phyloP scores from a whole-genome alignment of 2,113 vertebrate genomes.

The Mormyrus iriodes region DNA sequence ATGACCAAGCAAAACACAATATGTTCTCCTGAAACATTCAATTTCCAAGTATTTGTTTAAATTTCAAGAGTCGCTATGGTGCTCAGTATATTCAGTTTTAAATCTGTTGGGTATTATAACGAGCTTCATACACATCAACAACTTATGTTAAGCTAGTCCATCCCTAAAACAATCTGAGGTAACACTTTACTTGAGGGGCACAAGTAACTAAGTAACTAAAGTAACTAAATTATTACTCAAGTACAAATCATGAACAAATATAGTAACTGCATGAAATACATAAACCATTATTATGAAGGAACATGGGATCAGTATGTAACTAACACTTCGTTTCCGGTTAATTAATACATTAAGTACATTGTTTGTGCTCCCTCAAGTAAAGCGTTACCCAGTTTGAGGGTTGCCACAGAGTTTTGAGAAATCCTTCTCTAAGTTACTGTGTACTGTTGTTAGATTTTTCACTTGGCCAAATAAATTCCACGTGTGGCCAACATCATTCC shows the following conservation, averaged over 20 bases:
- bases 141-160: background rate
- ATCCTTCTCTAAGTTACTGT: background rate
- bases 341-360: background rate
- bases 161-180: background rate
- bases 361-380: background rate
- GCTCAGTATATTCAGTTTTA: background rate
- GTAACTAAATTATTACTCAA: background rate
- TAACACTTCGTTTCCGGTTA: background rate
- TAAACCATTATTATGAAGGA: background rate
- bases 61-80: background rate
- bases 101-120: background rate
- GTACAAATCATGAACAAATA: background rate
- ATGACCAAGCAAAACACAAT: background rate
- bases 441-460: background rate
- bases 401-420: background rate
- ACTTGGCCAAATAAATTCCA: background rate
- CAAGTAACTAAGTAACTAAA: too few relatives aligned
- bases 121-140: background rate
- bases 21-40: background rate
- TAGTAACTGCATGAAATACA: background rate
- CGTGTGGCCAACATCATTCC: background rate
- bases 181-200: background rate
- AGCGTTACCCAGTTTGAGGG: background rate
- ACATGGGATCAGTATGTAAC: background rate
- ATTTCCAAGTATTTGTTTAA: background rate